phyloP scores from a whole-genome alignment of 2,113 vertebrate species.

The Xenopus laevis region DNA sequence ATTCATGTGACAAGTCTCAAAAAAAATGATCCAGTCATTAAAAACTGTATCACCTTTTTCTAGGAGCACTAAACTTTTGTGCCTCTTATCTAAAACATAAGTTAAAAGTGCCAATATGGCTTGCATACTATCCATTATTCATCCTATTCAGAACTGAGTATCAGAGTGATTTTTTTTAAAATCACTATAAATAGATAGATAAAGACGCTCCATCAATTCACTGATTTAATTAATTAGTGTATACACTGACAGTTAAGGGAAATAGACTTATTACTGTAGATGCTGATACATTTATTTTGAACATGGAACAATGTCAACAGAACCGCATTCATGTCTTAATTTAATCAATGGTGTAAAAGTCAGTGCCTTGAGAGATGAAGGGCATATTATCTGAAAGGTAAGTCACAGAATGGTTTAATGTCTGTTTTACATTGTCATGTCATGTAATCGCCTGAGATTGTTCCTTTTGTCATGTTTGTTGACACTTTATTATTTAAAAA shows the following conservation, averaged over 20 bases:
- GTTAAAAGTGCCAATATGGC: too few species aligned
- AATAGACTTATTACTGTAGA: background rate
- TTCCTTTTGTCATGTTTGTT: background rate
- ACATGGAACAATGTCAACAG: background rate
- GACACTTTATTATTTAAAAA: background rate
- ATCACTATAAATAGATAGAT: background rate
- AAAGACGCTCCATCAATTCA: background rate
- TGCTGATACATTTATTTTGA: background rate
- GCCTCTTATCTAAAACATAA: too few species aligned
- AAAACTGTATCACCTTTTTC: too few species aligned
- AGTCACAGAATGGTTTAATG: background rate
- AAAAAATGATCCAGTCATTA: too few species aligned
- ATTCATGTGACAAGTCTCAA: too few species aligned
- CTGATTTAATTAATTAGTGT: background rate
- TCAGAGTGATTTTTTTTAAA: too few species aligned
- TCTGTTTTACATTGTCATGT: background rate
- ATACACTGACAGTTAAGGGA: background rate
- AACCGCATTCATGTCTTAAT: background rate
- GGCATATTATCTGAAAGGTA: background rate
- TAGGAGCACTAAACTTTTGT: too few species aligned
- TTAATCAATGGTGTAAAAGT: background rate
- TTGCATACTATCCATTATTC: too few species aligned
- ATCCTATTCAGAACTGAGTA: too few species aligned
- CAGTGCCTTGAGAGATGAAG: constrained; percentile 9
- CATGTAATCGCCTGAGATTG: background rate